These are phyloP conservation scores for Apostichopus leukothele DNA, from an alignment of 53 echinoderm and acorn worm species.

Conservation along the genomic window DNA sequence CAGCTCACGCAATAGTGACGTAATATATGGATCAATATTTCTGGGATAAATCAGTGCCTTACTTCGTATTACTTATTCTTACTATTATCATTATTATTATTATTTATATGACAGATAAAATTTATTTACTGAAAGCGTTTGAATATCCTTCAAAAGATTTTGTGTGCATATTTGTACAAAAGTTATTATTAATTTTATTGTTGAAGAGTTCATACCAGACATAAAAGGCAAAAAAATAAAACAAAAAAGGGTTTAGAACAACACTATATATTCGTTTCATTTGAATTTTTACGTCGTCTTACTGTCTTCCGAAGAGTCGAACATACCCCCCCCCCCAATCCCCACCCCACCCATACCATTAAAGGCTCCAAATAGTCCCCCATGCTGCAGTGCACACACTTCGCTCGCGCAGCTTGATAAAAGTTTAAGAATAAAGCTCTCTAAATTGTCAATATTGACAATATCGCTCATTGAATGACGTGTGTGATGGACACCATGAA, in stretches of 20 bases:
- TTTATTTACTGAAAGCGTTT: conserved; percentile 44
- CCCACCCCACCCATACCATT: no score
- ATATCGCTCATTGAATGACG: no score
- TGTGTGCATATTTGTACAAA: conserved; percentile 45
- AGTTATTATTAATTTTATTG: conserved; percentile 41
- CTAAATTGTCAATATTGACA: no score
- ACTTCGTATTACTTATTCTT: background rate
- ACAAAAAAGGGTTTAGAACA: conserved; percentile 36
- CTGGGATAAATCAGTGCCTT: conserved; percentile 45
- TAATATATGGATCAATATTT: background rate
- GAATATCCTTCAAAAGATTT: conserved; percentile 42
- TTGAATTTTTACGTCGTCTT: no score
- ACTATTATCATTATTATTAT: conserved; percentile 3
- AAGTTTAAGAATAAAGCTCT: no score
- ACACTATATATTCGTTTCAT: background rate
- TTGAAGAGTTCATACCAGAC: conserved; percentile 29
- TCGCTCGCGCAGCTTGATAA: no score
- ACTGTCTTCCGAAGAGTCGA: no score
- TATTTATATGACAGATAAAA: conserved; percentile 43
- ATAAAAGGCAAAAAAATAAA: background rate
- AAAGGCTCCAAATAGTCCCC: no score
- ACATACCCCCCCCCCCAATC: no score
- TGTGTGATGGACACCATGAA: no score
- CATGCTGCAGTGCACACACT: no score
- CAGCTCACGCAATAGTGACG: no score